A percentile compares a stretch with the other conserved stretches of the same genome.
Evolutionary conservation across 2,113 vertebrate genomes (phyloP).

Genomic region (Strix aluco): DNA sequence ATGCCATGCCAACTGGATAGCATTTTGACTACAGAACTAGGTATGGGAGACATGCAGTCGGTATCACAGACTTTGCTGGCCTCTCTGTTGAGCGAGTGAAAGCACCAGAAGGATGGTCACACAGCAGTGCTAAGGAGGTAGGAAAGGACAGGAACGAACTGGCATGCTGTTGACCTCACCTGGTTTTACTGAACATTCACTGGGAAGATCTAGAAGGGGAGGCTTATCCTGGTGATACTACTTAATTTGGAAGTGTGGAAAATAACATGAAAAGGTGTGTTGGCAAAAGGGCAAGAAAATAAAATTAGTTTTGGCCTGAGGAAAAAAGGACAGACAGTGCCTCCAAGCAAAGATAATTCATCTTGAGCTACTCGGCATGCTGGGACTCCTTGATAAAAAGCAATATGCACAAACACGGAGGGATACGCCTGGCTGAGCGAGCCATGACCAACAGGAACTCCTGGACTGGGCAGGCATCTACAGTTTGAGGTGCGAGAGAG

Average conservation of each 20-base stretch:
- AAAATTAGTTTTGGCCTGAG: not conserved
- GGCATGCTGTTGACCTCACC: not conserved
- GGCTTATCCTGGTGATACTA: not conserved
- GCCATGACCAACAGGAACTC: fast-evolving
- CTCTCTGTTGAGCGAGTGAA: not conserved
- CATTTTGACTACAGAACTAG: not conserved
- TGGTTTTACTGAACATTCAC: not conserved
- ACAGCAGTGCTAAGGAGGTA: not conserved
- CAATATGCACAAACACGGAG: not conserved
- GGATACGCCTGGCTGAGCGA: not conserved
- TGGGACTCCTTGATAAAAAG: not conserved
- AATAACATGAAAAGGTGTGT: not conserved
- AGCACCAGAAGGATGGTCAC: not conserved
- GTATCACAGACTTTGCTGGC: not conserved
- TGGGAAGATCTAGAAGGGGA: not conserved
- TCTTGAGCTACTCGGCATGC: not conserved
- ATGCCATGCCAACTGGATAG: not conserved
- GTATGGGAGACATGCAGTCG: not conserved
- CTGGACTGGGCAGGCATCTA: not conserved
- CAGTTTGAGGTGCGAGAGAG: not conserved
- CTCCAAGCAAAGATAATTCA: not conserved
- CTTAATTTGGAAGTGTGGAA: not conserved
- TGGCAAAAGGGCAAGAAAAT: not conserved
- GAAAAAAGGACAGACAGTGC: not conserved
- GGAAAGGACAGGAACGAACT: not conserved